Evolutionary conservation across 2,113 vertebrate species (phyloP), one percentile per base, ranked within the genome.

Genomic region (Zonotrichia leucophrys): DNA sequence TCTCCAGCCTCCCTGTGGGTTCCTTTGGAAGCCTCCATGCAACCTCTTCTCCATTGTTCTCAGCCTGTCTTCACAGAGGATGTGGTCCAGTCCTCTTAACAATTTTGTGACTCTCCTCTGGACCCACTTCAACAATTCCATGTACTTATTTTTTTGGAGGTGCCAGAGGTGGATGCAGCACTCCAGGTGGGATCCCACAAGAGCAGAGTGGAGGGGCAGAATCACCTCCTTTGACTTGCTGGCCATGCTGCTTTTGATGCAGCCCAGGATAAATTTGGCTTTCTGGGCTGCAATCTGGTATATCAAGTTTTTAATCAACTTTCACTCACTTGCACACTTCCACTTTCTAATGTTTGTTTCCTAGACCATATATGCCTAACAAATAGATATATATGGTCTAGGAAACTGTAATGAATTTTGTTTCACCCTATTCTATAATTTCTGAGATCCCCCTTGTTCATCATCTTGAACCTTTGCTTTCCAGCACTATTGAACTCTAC

Each of bases 1-100:
- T 52, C 23, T n/a, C 46, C 0, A 0, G 11, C 5, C 46, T 75
- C 20, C 13, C 24, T 41, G 11, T 1, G 6, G 30, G 6, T 8
- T 14, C 6, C 20, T 89, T 46, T 59, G 30, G 16, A 47, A 14
- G 11, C 53, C 24, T 53, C 11, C n/a, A 46, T 10, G 11, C 13
- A 75, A n/a, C 14, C 10, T 73, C 33, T 44, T 49, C 33, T 59
- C 31, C 37, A 5, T 42, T 33, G 10, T 59, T 17, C 9, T 67
- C 37, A n/a, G 12, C 7, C 15, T 67, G 12, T 52, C 60, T 67
- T 59, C 33, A 20, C 2, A 52, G 12, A 19, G 4, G 33, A n/a
- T 5, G 5, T n/a, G 10, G 5, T 59, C 23, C 23, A 30, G 12
- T 39, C 13, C 46, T 75, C n/a, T 24, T 67, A 39, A 30, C 3